A percentile compares a stretch with the other conserved stretches of the same genome.
phyloP scores from a whole-genome alignment of 2,888 invertebrate species.

The Meiosimyza platycephala region DNA sequence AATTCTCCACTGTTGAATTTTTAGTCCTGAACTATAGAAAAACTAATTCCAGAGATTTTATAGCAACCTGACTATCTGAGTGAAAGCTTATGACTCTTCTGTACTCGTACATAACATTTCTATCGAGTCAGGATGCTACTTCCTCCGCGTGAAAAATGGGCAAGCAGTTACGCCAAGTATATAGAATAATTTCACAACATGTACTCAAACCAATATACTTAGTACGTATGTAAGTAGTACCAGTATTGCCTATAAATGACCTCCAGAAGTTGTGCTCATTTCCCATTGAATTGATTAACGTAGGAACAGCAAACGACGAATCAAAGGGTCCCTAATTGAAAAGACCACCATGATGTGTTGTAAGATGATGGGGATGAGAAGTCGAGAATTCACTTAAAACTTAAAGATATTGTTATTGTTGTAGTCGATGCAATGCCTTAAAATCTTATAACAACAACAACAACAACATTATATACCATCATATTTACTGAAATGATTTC shows the following conservation, averaged over 20 bases:
- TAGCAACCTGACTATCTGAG: too few relatives aligned
- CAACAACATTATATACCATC: slow-evolving; percentile 19
- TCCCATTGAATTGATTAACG: slow-evolving; percentile 35
- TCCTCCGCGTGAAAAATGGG: too few relatives aligned
- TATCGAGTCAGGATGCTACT: too few relatives aligned
- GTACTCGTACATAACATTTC: too few relatives aligned
- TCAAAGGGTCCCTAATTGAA: slow-evolving; percentile 32
- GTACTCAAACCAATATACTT: too few relatives aligned
- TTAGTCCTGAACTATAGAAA: too few relatives aligned
- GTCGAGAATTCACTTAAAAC: slow-evolving; percentile 3
- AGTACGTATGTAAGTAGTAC: too few relatives aligned
- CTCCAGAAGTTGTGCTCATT: slow-evolving; percentile 30
- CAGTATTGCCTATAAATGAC: neutral
- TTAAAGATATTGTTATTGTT: slow-evolving; percentile 43
- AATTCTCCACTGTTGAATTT: too few relatives aligned
- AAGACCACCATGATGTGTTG: slow-evolving; percentile 23
- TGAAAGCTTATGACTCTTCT: too few relatives aligned
- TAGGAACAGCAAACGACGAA: slow-evolving; percentile 34
- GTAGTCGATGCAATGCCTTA: slow-evolving; percentile 45
- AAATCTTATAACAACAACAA: slow-evolving; percentile 46
- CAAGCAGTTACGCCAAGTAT: too few relatives aligned
- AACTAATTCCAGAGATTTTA: too few relatives aligned
- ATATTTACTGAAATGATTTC: slow-evolving; percentile 33
- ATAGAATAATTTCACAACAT: too few relatives aligned
- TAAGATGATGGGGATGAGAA: slow-evolving; percentile 26